Conservation (phyloP, 2,888 invertebrate genomes). For the Diarsia rubi region DNA sequence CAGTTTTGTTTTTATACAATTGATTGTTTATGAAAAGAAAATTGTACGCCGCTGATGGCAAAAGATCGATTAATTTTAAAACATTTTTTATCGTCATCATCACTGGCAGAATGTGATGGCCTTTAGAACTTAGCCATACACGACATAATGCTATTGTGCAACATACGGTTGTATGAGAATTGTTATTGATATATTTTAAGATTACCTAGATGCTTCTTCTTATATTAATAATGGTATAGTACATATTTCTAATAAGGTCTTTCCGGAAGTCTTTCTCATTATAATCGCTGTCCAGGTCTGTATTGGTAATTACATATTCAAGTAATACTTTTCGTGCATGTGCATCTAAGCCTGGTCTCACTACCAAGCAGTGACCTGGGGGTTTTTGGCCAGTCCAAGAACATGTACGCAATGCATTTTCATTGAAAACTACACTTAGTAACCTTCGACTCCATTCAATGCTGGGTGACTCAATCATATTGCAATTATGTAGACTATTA, state of each 20-base stretch:
- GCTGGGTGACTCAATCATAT: too few species aligned
- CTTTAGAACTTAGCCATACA: too few species aligned
- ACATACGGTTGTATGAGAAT: background rate
- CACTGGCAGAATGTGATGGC: too few species aligned
- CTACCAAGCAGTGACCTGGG: background rate
- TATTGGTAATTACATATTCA: background rate
- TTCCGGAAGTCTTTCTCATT: background rate
- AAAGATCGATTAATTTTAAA: too few species aligned
- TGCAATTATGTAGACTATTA: background rate
- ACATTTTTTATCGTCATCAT: too few species aligned
- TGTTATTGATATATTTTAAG: too few species aligned
- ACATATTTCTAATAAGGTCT: rapidly evolving
- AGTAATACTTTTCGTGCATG: background rate
- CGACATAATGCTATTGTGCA: too few species aligned
- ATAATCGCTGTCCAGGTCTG: background rate
- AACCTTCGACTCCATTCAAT: background rate
- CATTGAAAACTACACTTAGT: background rate
- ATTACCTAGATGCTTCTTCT: too few species aligned
- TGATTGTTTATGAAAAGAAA: too few species aligned
- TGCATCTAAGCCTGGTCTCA: background rate
- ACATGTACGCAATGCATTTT: slow-evolving; percentile 14
- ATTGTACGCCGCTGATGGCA: too few species aligned
- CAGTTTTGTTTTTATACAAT: too few species aligned
- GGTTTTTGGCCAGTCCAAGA: background rate
- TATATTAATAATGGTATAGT: background rate